Percentiles rank a stretch among this genome's conserved stretches.
Evolutionary conservation across 1,140 invertebrate species (phyloP).

Genomic region (Tetramorium simillimum): DNA sequence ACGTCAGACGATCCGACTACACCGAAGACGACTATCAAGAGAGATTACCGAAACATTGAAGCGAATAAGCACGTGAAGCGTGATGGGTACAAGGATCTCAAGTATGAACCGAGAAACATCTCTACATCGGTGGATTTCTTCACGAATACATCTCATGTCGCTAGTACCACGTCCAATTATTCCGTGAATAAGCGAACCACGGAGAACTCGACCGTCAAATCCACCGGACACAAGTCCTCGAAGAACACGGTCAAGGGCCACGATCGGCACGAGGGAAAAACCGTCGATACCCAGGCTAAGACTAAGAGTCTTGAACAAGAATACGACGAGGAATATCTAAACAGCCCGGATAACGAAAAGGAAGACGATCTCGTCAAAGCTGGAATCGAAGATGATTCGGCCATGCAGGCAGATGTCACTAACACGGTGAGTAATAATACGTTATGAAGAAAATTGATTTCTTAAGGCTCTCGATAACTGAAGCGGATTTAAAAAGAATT

Average conservation of each 20-base stretch:
- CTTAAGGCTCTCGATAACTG: neutral
- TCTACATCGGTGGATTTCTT: conserved; percentile 33
- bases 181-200: neutral
- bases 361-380: conserved; percentile 72
- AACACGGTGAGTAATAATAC: conserved; percentile 74
- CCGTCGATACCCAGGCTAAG: conserved; percentile 46
- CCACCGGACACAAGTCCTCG: conserved; percentile 37
- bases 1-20: conserved; percentile 79
- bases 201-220: conserved; percentile 27
- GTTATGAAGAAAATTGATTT: neutral
- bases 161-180: neutral
- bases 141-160: neutral
- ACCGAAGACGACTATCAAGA: conserved; percentile 62
- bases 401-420: conserved; percentile 78
- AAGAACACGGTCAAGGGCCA: conserved; percentile 26
- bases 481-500: neutral
- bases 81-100: conserved; percentile 75
- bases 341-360: conserved; percentile 75
- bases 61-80: conserved; percentile 74
- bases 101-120: conserved; percentile 67
- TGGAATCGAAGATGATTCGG: conserved; percentile 61
- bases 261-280: conserved; percentile 26
- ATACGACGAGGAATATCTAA: conserved; percentile 79
- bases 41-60: conserved; percentile 78
- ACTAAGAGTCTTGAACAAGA: conserved; percentile 79